A percentile compares a stretch with the other conserved stretches of the same genome.
phyloP scores from a whole-genome alignment of 2,113 vertebrate species.

The Beaufortia kweichowensis region DNA sequence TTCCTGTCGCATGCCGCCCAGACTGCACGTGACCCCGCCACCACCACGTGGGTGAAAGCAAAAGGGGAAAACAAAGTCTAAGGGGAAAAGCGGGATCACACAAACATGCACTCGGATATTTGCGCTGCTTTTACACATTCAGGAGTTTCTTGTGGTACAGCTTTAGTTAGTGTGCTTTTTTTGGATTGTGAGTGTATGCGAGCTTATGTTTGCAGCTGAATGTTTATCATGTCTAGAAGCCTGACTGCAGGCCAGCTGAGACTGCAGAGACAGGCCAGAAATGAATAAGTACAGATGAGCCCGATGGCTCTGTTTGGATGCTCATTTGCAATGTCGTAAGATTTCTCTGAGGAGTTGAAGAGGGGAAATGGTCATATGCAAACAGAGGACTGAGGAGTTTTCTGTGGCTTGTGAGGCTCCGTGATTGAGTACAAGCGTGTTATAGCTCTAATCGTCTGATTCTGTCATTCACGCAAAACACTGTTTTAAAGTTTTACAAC shows the following conservation, averaged over 20 bases:
- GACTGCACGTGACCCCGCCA: slow-evolving; percentile 67
- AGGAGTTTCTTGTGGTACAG: not conserved
- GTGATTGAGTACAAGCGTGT: not conserved
- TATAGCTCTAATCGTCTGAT: not conserved
- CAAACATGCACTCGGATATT: slow-evolving; percentile 5
- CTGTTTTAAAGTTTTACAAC: not conserved
- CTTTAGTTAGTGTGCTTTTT: slow-evolving; percentile 6
- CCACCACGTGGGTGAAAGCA: slow-evolving; percentile 61
- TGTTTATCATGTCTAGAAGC: slow-evolving; percentile 20
- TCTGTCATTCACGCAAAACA: not conserved
- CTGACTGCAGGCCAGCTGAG: slow-evolving; percentile 43
- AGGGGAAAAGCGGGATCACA: not conserved
- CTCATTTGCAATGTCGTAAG: slow-evolving; percentile 63
- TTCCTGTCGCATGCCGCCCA: slow-evolving; percentile 65
- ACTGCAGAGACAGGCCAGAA: slow-evolving; percentile 41
- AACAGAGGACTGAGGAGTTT: slow-evolving; percentile 31
- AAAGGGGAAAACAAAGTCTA: slow-evolving; percentile 11
- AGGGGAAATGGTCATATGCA: slow-evolving; percentile 32
- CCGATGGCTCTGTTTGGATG: slow-evolving; percentile 57
- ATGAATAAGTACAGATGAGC: slow-evolving; percentile 67
- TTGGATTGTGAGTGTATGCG: not conserved
- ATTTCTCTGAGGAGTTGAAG: slow-evolving; percentile 48
- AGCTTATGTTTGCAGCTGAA: slow-evolving; percentile 35
- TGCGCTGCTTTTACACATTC: not conserved
- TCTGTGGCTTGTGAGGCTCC: not conserved